Conservation (phyloP, 2,888 invertebrate species). For the Lydus trimaculatus region DNA sequence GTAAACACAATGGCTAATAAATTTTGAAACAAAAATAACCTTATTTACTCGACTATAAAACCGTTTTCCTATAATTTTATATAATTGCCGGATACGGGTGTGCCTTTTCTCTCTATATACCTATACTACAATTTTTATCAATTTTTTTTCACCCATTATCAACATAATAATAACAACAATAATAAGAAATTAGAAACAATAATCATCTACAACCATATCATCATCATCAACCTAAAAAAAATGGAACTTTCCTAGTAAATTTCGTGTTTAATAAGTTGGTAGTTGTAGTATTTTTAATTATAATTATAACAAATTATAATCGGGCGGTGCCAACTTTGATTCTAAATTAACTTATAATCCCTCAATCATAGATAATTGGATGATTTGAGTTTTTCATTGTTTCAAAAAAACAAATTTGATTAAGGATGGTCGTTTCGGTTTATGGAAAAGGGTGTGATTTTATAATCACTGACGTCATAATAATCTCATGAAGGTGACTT, state of each 20-base stretch:
- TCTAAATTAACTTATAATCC: not conserved
- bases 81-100: slow-evolving; percentile 52
- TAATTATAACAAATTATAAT: not conserved
- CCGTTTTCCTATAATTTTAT: slow-evolving; percentile 50
- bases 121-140: no score
- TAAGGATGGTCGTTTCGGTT: slow-evolving; percentile 1
- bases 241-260: no score
- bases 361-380: no score
- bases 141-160: no score
- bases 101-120: slow-evolving; percentile 32
- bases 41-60: slow-evolving; percentile 55
- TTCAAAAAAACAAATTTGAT: not conserved
- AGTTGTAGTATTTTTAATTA: no score
- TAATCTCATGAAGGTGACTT: no score
- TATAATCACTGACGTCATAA: not conserved
- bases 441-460: slow-evolving; percentile 1
- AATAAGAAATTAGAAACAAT: no score
- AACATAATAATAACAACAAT: no score
- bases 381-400: not conserved
- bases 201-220: not conserved
- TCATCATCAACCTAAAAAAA: no score
- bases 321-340: not conserved
- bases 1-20: slow-evolving; percentile 56
- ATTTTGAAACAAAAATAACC: slow-evolving; percentile 48
- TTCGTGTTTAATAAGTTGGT: no score